A percentile compares a stretch with the other conserved stretches of the same genome.
Conservation (phyloP, 2,113 vertebrate genomes). For the Delphinus delphis region DNA sequence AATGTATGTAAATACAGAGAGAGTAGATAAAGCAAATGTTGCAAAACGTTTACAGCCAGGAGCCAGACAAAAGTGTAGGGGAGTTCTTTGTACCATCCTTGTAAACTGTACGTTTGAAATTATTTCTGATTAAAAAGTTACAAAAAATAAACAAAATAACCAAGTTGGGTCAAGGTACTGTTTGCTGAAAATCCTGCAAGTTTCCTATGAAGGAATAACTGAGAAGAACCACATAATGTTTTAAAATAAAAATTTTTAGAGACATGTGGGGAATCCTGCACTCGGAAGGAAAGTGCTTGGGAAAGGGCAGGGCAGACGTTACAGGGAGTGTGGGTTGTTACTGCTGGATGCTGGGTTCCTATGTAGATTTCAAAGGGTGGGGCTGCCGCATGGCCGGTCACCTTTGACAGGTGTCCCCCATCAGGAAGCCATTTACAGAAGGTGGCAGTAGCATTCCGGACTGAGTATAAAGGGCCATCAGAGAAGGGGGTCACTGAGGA, state of each 20-base stretch:
- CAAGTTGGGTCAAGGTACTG: neutral
- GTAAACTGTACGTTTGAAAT: neutral
- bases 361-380: neutral
- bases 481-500: neutral
- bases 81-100: neutral
- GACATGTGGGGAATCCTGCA: neutral
- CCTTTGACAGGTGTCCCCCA: no score
- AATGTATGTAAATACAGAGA: neutral
- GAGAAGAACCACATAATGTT: neutral
- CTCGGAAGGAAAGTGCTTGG: neutral
- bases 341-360: neutral
- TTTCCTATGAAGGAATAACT: neutral
- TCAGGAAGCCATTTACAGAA: neutral
- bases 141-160: neutral
- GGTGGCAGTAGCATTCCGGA: neutral
- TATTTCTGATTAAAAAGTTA: neutral
- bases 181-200: neutral
- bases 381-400: fast-evolving
- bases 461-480: neutral
- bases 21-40: neutral
- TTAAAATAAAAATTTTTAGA: neutral
- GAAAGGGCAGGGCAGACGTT: fast-evolving
- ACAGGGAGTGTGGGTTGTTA: fast-evolving
- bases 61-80: neutral
- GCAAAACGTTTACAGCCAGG: neutral